Evolutionary conservation across 1,140 invertebrate species (phyloP).

Genomic region (Homalodisca vitripennis): DNA sequence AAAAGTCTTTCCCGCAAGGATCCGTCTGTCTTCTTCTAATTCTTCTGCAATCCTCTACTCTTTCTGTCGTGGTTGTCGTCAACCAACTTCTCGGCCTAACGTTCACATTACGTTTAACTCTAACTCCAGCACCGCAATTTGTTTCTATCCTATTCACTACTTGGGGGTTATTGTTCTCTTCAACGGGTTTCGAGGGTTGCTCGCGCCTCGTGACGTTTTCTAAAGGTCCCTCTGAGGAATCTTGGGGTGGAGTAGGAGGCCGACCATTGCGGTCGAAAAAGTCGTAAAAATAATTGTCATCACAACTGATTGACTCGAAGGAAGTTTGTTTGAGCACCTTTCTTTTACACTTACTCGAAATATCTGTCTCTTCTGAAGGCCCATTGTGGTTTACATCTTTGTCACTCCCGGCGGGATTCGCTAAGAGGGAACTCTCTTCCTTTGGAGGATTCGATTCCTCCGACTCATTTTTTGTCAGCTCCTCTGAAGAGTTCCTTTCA

Average conservation of each 20-base stretch:
- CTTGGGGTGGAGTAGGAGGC: neutral
- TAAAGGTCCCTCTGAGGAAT: too few relatives aligned
- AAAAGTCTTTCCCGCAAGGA: slow-evolving; percentile 19
- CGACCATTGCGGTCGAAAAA: slow-evolving; percentile 21
- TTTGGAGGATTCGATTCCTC: neutral
- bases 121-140: neutral
- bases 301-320: slow-evolving; percentile 11
- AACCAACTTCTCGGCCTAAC: slow-evolving; percentile 27
- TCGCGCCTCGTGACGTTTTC: neutral
- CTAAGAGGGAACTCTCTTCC: neutral
- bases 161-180: neutral
- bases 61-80: neutral
- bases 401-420: neutral
- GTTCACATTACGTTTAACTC: neutral
- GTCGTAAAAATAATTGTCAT: slow-evolving; percentile 24
- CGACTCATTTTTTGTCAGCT: neutral
- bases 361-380: neutral
- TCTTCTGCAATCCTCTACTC: neutral
- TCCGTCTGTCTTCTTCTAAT: slow-evolving; percentile 23
- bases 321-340: slow-evolving; percentile 9
- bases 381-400: slow-evolving; percentile 1
- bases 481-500: too few relatives aligned
- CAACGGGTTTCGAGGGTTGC: neutral
- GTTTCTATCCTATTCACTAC: neutral
- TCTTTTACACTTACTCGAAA: neutral